Evolutionary conservation across 2,113 vertebrate genomes (phyloP).

Genomic region (Clarias gariepinus): DNA sequence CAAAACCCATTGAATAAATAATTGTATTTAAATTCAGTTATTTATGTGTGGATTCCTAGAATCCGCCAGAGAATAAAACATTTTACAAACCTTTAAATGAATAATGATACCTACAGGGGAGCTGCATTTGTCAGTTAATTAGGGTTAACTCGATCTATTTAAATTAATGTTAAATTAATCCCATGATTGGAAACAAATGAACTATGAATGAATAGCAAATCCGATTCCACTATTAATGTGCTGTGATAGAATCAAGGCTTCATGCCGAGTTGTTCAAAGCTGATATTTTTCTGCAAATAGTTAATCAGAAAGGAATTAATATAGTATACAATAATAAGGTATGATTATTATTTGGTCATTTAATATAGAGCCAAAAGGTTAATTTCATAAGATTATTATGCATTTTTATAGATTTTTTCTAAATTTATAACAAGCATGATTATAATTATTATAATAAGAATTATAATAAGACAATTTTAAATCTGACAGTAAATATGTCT

Average conservation of each 20-base stretch:
- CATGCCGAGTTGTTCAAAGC: not conserved
- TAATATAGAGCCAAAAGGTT: not conserved
- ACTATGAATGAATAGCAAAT: not conserved
- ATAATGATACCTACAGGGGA: slow-evolving; percentile 22
- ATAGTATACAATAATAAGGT: not conserved
- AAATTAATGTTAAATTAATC: slow-evolving; percentile 8
- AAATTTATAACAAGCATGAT: not conserved
- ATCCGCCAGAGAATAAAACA: slow-evolving; percentile 8
- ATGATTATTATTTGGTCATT: not conserved
- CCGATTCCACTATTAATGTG: not conserved
- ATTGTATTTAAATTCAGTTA: not conserved
- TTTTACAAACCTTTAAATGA: not conserved
- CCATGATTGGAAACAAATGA: slow-evolving; percentile 6
- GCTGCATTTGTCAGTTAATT: slow-evolving; percentile 6
- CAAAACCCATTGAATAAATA: not conserved
- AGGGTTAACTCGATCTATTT: slow-evolving; percentile 4
- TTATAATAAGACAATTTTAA: not conserved
- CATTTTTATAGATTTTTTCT: not conserved
- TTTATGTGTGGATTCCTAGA: not conserved
- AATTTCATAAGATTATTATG: not conserved
- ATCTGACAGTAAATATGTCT: not conserved
- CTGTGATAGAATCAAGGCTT: not conserved
- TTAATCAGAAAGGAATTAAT: not conserved
- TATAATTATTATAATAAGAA: not conserved
- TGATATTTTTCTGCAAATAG: not conserved